Evolutionary conservation across 2,797 vertebrate genomes (phyloP).

Genomic region (Oryzias dopingdopingensis): DNA sequence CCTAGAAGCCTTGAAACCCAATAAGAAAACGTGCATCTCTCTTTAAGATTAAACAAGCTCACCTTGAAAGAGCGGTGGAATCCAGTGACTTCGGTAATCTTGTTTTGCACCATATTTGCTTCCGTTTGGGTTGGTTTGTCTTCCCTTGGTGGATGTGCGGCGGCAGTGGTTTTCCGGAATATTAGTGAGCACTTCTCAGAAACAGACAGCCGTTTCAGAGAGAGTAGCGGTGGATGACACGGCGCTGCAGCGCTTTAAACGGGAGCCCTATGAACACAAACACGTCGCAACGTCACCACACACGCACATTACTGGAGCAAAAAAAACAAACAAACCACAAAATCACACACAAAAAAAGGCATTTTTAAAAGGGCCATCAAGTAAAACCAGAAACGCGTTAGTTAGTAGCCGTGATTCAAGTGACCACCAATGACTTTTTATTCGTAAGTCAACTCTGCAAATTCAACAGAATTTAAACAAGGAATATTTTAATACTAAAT

Average conservation of each 20-base stretch:
- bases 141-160: conserved; percentile 42
- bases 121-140: conserved; percentile 47
- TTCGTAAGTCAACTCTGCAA: background rate
- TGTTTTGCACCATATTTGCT: conserved; percentile 93
- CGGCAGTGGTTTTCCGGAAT: conserved; percentile 59
- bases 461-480: background rate
- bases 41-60: conserved; percentile 33
- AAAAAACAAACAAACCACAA: background rate
- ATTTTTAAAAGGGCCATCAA: too few species aligned
- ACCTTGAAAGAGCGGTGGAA: conserved; percentile 96
- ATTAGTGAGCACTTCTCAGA: conserved; percentile 66
- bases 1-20: background rate
- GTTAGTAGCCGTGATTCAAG: too few species aligned
- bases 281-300: conserved; percentile 28
- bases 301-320: background rate
- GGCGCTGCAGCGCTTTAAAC: conserved; percentile 75
- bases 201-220: conserved; percentile 63
- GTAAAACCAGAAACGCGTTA: too few species aligned
- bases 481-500: too few species aligned
- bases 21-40: background rate
- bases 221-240: conserved; percentile 65
- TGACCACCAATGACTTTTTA: too few species aligned
- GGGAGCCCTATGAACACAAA: conserved; percentile 69
- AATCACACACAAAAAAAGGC: too few species aligned
- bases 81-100: conserved; percentile 86